Percentiles rank a stretch among this genome's conserved stretches.
Evolutionary conservation across 53 echinoderm and acorn worm species (phyloP).

Genomic region (Echinarachnius parma): DNA sequence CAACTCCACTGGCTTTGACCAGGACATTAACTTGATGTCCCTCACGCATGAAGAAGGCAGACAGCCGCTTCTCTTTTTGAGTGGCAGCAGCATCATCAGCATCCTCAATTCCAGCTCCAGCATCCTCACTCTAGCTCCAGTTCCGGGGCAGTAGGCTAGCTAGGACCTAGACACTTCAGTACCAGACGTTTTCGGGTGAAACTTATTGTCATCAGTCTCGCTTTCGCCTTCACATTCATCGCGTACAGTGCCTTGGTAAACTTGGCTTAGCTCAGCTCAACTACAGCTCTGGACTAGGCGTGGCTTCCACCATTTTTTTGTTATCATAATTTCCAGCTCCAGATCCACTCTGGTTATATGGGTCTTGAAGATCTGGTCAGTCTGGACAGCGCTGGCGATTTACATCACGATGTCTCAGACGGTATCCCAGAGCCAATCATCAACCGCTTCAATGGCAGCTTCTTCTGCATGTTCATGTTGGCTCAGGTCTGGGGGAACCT

Average conservation of each 20-base stretch:
- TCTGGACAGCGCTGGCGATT: conserved; percentile 81
- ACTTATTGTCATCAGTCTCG: conserved; percentile 61
- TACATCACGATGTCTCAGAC: conserved; percentile 67
- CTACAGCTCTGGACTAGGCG: conserved; percentile 52
- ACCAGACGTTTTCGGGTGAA: conserved; percentile 65
- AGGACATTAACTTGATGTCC: not conserved
- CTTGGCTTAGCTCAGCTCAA: conserved; percentile 90
- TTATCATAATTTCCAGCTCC: conserved; percentile 66
- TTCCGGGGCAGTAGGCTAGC: conserved; percentile 12
- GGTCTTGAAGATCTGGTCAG: conserved; percentile 67
- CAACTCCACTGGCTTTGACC: not conserved
- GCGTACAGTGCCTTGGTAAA: conserved; percentile 84
- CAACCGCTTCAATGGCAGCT: conserved; percentile 87
- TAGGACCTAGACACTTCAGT: conserved; percentile 18
- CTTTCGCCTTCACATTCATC: conserved; percentile 77
- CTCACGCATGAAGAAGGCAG: not conserved
- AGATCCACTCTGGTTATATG: conserved; percentile 66
- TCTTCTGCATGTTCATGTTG: conserved; percentile 76
- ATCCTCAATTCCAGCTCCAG: too few relatives aligned
- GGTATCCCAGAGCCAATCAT: conserved; percentile 65
- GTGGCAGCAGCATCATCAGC: too few relatives aligned
- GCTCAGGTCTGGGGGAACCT: conserved; percentile 84
- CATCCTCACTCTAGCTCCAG: too few relatives aligned
- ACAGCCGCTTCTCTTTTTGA: not conserved
- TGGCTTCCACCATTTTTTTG: conserved; percentile 69